Evolutionary conservation across 2,797 vertebrate genomes (phyloP), one percentile per base, ranked within the genome.

Genomic region (Argyrosomus regius): DNA sequence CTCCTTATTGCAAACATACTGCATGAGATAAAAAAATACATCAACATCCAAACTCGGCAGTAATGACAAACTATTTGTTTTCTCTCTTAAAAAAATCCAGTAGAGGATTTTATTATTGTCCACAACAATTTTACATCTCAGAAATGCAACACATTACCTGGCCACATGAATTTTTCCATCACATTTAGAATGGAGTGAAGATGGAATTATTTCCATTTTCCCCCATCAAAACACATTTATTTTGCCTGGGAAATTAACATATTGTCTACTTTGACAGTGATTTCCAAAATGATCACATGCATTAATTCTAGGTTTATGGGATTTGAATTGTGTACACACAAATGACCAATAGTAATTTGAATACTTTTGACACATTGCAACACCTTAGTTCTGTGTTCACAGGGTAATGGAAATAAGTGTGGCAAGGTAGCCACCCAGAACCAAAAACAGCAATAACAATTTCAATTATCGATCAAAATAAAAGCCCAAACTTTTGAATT

Each of bases 11-110:
- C 52, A 85, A 75, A 77, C 58, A 76, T 26, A 60, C 62, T 0
- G 43, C 24, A 26, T n/a, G 20, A 72, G 43, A 76, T 81, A 62
- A 35, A 62, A 22, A 81, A 82, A 83, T 49, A 35, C 39, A 70
- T 72, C 58, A 56, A 46, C 31, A 26, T 48, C 59, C 54, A 71
- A 45, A 62, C 77, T 69, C 41, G 26, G 39, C 46, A 79, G 65
- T 43, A 71, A 73, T 74, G 72, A 76, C 56, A 60, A 17, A 65
- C 26, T 54, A 75, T 79, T 88, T 80, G 59, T 77, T 59, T 72
- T 77, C 46, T 62, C 18, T 41, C 45, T 60, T 52, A 6, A 66
- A 72, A 66, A 69, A 77, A 75, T 63, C 66, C 39, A 52, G 46
- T 0, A 52, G 65, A 43, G n/a, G 43, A 24, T 67, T 57, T 41